Conservation (phyloP, 2,888 invertebrate genomes). For the Scaptomyza reducta region DNA sequence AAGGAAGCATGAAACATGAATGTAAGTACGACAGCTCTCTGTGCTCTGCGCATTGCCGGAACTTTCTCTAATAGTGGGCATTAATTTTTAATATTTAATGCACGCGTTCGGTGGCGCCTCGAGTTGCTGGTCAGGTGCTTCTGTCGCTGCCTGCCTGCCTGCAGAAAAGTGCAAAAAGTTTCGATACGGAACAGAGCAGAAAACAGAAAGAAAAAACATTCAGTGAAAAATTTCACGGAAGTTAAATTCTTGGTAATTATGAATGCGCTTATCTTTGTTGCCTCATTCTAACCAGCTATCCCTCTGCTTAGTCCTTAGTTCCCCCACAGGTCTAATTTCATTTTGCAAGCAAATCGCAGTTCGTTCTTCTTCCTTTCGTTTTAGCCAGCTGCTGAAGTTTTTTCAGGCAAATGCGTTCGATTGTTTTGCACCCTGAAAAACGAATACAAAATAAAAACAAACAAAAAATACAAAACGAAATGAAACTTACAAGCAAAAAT, state of each 20-base stretch:
- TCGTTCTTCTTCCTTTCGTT: background rate
- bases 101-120: slow-evolving; percentile 1
- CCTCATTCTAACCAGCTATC: slow-evolving; percentile 21
- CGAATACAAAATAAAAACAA: slow-evolving; percentile 3
- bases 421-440: slow-evolving; percentile 47
- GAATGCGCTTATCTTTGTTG: slow-evolving; percentile 70
- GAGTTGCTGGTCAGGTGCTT: slow-evolving; percentile 34
- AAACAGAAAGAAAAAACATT: slow-evolving; percentile 10
- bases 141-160: slow-evolving; percentile 5
- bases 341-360: slow-evolving; percentile 70
- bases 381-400: slow-evolving; percentile 56
- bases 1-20: slow-evolving; percentile 34
- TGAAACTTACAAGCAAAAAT: slow-evolving; percentile 47
- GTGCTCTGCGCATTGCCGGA: slow-evolving; percentile 31
- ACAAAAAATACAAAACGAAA: slow-evolving; percentile 16
- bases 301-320: background rate
- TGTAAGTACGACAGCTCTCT: slow-evolving; percentile 37
- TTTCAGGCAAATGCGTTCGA: slow-evolving; percentile 52
- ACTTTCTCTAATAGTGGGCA: slow-evolving; percentile 50
- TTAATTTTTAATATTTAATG: slow-evolving; percentile 70
- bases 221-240: slow-evolving; percentile 21
- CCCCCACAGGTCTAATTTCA: slow-evolving; percentile 53
- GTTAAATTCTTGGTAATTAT: slow-evolving; percentile 59
- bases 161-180: slow-evolving; percentile 36
- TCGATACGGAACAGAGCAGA: slow-evolving; percentile 6